phyloP scores from a whole-genome alignment of 2,888 invertebrate genomes.

The Nomada lathburiana region DNA sequence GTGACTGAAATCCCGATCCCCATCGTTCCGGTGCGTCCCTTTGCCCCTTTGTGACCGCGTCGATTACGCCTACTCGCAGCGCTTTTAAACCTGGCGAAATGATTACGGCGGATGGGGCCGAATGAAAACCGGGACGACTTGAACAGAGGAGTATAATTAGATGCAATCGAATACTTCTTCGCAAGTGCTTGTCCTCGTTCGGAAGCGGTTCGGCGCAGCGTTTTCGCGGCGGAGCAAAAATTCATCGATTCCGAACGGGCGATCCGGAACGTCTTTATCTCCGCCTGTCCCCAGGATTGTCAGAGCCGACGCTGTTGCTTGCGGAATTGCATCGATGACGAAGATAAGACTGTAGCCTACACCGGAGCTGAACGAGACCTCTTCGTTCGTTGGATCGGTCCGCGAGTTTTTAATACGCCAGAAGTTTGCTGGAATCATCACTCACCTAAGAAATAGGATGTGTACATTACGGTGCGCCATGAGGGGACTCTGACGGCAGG shows the following conservation, averaged over 20 bases:
- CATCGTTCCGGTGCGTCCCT: not conserved
- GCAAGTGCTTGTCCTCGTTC: not conserved
- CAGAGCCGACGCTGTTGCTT: not conserved
- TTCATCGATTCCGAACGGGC: not conserved
- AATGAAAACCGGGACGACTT: not conserved
- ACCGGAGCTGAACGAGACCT: too few relatives aligned
- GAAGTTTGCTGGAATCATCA: not conserved
- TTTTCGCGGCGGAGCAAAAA: not conserved
- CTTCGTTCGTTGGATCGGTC: too few relatives aligned
- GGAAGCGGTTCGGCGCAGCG: not conserved
- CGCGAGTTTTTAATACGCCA: too few relatives aligned
- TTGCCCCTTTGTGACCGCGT: not conserved
- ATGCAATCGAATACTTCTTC: not conserved
- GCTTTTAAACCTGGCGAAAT: not conserved
- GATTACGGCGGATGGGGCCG: not conserved
- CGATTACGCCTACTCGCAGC: not conserved
- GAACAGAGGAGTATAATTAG: not conserved
- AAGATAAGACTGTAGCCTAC: not conserved
- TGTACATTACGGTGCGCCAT: constrained; percentile 3
- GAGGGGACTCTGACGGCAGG: constrained; percentile 20
- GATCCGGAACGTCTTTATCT: not conserved
- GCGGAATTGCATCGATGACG: not conserved
- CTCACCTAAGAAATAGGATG: not conserved
- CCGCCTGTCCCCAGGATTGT: not conserved
- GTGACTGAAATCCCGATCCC: not conserved